Evolutionary conservation across 1,140 invertebrate genomes (phyloP).

Genomic region (Polypedilum vanderplanki): DNA sequence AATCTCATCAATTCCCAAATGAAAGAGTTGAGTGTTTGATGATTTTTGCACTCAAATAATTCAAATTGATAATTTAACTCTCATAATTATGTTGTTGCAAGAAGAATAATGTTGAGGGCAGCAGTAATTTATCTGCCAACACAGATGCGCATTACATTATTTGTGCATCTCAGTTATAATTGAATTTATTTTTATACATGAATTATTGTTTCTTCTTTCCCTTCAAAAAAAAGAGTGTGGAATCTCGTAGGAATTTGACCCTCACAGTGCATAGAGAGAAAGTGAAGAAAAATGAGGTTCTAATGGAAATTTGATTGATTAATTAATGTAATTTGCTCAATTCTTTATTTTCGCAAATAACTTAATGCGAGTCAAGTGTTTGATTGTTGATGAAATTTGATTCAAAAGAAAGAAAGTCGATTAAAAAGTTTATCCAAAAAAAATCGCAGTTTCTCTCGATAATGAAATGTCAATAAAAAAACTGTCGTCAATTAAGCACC

Average conservation of each 20-base stretch:
- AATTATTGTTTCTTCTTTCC: background rate
- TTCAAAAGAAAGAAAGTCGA: too few relatives aligned
- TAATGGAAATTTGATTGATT: constrained; percentile 29
- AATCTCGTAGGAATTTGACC: constrained; percentile 6
- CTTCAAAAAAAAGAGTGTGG: background rate
- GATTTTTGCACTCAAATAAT: constrained; percentile 1
- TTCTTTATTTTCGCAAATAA: background rate
- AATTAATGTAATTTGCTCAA: constrained; percentile 8
- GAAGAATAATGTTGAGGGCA: background rate
- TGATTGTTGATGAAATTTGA: too few relatives aligned
- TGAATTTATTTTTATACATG: background rate
- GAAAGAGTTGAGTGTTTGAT: constrained; percentile 4
- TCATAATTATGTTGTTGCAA: background rate
- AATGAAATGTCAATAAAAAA: background rate
- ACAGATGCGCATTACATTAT: background rate
- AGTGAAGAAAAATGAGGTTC: background rate
- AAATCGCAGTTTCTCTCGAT: background rate
- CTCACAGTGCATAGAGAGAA: background rate
- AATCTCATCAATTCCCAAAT: background rate
- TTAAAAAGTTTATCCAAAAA: too few relatives aligned
- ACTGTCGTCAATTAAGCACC: too few relatives aligned
- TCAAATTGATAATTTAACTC: constrained; percentile 10
- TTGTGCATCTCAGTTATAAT: background rate
- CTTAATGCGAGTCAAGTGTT: too few relatives aligned
- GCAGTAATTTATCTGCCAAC: background rate